These are phyloP conservation scores for Lithobates pipiens DNA, from an alignment of 2,797 vertebrate genomes.

Conservation along the genomic window DNA sequence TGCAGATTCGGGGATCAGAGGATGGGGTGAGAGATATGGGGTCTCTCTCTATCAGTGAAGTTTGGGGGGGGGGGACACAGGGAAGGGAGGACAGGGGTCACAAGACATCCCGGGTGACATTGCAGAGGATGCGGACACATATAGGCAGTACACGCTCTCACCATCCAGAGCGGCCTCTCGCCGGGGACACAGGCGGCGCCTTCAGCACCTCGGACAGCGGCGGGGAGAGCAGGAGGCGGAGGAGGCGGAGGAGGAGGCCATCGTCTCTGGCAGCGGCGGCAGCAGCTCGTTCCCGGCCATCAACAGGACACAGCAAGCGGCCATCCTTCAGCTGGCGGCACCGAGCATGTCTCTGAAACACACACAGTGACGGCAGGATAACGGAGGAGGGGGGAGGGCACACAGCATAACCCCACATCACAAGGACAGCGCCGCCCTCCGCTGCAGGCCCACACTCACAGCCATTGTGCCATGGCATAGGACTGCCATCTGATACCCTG, in stretches of 20 bases:
- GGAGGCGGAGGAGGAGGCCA: constrained; percentile 43
- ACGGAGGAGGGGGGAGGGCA: constrained; percentile 34
- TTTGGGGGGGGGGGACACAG: no score
- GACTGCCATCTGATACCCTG: no score
- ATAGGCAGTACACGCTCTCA: background rate
- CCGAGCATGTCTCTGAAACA: constrained; percentile 41
- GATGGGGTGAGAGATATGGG: background rate
- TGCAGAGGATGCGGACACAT: constrained; percentile 28
- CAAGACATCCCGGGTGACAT: background rate
- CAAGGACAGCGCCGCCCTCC: constrained; percentile 53
- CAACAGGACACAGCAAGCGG: constrained; percentile 59
- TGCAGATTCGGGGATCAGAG: background rate
- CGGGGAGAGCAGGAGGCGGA: background rate
- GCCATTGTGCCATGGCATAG: no score
- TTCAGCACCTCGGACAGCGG: constrained; percentile 57
- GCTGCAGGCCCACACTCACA: constrained; percentile 27
- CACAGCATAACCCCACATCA: constrained; percentile 39
- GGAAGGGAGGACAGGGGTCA: no score
- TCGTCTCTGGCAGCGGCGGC: constrained; percentile 58
- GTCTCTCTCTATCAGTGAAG: no score
- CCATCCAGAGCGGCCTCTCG: background rate
- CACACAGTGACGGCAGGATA: constrained; percentile 44
- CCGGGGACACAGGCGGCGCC: constrained; percentile 20
- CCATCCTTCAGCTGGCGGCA: constrained; percentile 52
- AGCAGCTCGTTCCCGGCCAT: constrained; percentile 69